Base-by-base conservation (phyloP, 2,113 vertebrate genomes). In the Amia ocellicauda region DNA sequence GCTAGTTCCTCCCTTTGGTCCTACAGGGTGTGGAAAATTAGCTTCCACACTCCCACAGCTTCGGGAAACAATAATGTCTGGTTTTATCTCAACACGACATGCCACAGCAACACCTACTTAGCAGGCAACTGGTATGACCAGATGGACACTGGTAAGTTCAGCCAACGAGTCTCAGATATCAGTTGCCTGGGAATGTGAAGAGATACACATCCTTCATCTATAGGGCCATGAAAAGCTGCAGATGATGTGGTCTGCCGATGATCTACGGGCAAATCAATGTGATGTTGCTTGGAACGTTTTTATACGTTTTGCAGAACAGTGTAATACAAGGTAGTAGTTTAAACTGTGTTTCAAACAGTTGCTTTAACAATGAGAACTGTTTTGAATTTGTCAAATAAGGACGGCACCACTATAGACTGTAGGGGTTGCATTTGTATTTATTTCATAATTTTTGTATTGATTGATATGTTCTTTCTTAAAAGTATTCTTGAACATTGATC, bases 401-500 rank as follows among this genome's bases (percentile, higher is more conserved):
- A 36, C 11, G 31, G 73, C 79, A 72, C 73, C 70, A 76, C 68
- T 78, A 83, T 77, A 83, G 68, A 78, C 67, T 70, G 64, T 40
- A 57, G 19, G 49, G 70, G 62, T 70, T 79, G 63, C 72, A 78
- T 85, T 80, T 74, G 58, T 80, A 78, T 83, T 81, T 80, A 79
- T 84, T 68, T 23, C 58, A 66, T 63, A n/a, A n/a, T 43, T 64
- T 60, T 69, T 47, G 57, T 63, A 55, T 40, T 23, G 10, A 0
- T 23, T 60, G 27, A 53, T 19, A 19, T n/a, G 20, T 55, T 69
- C 67, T 83, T 85, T 80, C 64, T 29, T 66, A 78, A 84, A 78
- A 65, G 64, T 83, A 74, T 85, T 69, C 73, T 79, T 74, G 74
- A 75, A 79, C 62, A 69, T 85, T 84, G 81, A 70, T 83, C 80